Conservation (phyloP, 1,140 invertebrate genomes). For the Tigriopus japonicus region DNA sequence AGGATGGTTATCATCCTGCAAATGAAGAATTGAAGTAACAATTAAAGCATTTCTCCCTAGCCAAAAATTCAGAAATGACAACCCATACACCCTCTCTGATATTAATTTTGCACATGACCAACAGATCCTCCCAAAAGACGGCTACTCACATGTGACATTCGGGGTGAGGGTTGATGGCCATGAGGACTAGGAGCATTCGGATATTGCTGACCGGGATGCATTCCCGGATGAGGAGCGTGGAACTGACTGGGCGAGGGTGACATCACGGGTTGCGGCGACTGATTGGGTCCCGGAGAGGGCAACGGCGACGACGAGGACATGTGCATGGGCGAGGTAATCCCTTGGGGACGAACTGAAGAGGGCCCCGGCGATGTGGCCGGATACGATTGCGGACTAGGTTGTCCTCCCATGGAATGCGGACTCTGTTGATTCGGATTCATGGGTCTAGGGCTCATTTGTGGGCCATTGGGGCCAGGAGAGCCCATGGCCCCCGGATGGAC, state of each 20-base stretch:
- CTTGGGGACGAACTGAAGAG: not conserved
- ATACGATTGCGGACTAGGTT: constrained; percentile 9
- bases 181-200: too few species aligned
- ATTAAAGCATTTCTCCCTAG: too few species aligned
- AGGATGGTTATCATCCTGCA: constrained; percentile 6
- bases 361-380: not conserved
- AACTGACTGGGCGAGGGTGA: not conserved
- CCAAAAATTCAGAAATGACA: too few species aligned
- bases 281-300: not conserved
- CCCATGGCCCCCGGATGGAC: constrained; percentile 1
- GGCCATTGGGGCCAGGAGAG: not conserved
- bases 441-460: not conserved
- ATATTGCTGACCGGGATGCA: not conserved
- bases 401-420: constrained; percentile 4
- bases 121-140: too few species aligned
- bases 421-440: not conserved
- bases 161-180: too few species aligned
- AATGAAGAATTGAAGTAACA: not conserved
- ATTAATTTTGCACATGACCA: too few species aligned
- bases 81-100: too few species aligned
- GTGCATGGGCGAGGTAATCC: not conserved
- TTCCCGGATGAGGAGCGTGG: not conserved
- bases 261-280: not conserved
- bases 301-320: not conserved
- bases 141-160: too few species aligned